Percentiles rank a stretch among this genome's conserved stretches.
phyloP scores from a whole-genome alignment of 2,888 invertebrate species.

The Amiota communis region DNA sequence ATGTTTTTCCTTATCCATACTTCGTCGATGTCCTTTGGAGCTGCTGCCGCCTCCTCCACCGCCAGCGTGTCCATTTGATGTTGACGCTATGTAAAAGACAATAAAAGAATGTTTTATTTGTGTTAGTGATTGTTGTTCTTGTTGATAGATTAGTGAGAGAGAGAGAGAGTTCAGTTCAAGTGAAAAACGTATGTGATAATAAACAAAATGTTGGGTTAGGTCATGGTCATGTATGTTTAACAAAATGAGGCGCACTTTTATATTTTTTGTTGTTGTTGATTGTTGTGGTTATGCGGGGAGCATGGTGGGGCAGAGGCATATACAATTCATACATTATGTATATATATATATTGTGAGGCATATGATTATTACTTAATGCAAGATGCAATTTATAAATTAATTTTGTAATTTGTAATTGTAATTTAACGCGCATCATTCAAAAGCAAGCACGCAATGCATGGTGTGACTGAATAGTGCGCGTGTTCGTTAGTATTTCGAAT shows the following conservation, averaged over 20 bases:
- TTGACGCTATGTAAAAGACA: constrained; percentile 48
- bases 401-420: no score
- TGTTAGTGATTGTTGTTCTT: no score
- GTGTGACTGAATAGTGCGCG: no score
- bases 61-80: constrained; percentile 62
- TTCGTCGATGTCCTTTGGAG: constrained; percentile 69
- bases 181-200: neutral
- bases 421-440: no score
- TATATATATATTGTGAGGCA: neutral
- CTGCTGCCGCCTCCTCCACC: constrained; percentile 47
- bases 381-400: no score
- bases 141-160: no score
- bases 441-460: no score
- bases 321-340: neutral
- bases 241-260: constrained; percentile 10
- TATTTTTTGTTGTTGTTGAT: neutral
- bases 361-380: no score
- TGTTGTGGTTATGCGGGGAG: constrained; percentile 25
- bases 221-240: neutral
- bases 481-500: no score
- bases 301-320: constrained; percentile 1
- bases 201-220: constrained; percentile 13
- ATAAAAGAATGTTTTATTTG: constrained; percentile 6
- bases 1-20: constrained; percentile 71
- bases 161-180: no score